Base-by-base conservation (phyloP, 2,888 invertebrate species). In the Norana najaformis region DNA sequence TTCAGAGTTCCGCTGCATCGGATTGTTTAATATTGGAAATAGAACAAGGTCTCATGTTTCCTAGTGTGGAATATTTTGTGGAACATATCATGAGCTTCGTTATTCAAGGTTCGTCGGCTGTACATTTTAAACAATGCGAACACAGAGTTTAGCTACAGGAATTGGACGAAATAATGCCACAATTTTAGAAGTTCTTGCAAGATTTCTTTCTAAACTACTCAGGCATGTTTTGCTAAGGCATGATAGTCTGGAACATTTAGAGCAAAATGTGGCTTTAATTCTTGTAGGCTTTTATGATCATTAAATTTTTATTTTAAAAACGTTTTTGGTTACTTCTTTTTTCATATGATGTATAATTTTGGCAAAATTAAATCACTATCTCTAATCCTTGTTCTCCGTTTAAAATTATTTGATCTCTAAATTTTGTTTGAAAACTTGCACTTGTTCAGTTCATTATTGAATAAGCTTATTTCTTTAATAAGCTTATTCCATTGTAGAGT, bases 31-130 rank as follows among this genome's bases (percentile, higher is more conserved):
- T 85, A 18, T 5, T 85, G 36, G 85, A 36, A 20, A 85, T 85
- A 23, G 36, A 85, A 36, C 85, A 85, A 23, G 85, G 85, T 36
- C 85, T 85, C 8, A 37, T 23, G 35, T 85, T 85, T 36, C 85
- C 85, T 6, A 85, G 85, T 36, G 85, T 85, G 18, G 85, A 85
- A 0, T 85, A 85, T 85, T 85, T 85, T 23, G 85, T 85, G 36
- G 37, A 85, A 35, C 85, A 85, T 23, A 16, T 85, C 0, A 85
- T 36, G 85, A 20, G 34, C 35, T 30, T 20, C 37, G 85, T 85
- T 23, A 20, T 85, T 35, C 5, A 36, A 36, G 85, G 85, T 85
- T 69, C 69, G 69, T 69, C 6, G 69, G 69, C n/a, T 69, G 8
- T 69, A n/a, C 69, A 69, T n/a, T 69, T n/a, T 69, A 11, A 8